Percentiles rank a stretch among this genome's conserved stretches.
These are phyloP conservation scores for Gambelia wislizenii DNA, from an alignment of 2,797 vertebrate species.

Conservation along the genomic window DNA sequence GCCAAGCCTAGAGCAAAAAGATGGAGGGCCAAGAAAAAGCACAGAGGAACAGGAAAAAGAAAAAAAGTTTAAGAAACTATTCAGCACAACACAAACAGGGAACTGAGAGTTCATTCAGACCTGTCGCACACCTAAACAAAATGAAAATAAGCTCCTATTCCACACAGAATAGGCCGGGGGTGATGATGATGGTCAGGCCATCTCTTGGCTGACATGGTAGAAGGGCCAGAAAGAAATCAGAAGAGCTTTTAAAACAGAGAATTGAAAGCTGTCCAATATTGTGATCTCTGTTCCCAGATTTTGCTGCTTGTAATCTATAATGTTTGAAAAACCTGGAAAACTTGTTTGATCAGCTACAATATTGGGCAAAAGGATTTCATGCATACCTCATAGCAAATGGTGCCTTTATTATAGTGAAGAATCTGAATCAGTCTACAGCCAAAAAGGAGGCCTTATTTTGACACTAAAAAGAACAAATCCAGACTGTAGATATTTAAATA, in stretches of 20 bases:
- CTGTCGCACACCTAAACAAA: background rate
- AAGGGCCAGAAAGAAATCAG: background rate
- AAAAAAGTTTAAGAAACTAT: background rate
- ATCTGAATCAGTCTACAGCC: background rate
- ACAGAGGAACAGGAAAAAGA: background rate
- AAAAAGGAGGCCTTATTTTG: background rate
- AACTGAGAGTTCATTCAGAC: background rate
- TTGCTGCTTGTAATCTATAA: background rate
- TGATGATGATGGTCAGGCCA: background rate
- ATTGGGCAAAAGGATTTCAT: background rate
- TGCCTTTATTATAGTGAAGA: background rate
- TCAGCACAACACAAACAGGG: background rate
- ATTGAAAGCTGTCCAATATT: background rate
- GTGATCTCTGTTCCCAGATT: background rate
- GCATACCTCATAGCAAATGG: no score
- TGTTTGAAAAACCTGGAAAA: background rate
- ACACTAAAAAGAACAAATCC: background rate
- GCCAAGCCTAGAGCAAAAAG: background rate
- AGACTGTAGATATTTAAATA: background rate
- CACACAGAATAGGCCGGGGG: background rate
- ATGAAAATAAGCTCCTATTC: background rate
- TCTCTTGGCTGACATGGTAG: background rate
- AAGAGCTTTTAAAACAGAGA: background rate
- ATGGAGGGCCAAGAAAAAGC: background rate
- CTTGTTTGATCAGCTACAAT: background rate